Conservation (phyloP, 2,797 vertebrate species). For the Chloroceryle amazona region DNA sequence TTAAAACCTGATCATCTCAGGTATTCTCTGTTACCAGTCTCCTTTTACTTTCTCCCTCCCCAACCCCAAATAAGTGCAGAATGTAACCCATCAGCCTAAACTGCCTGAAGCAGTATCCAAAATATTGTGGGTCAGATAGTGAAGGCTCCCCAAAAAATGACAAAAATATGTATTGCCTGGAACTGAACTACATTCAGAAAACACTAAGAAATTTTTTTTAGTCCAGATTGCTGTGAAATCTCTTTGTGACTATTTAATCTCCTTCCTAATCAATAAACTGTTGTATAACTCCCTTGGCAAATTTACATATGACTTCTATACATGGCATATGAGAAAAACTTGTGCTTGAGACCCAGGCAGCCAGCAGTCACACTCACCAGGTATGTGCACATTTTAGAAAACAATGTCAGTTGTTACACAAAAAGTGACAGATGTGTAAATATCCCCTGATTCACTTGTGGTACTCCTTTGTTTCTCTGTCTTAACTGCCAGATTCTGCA, state of each 20-base stretch:
- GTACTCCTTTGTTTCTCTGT: background rate
- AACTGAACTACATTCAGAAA: background rate
- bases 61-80: background rate
- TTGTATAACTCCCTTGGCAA: background rate
- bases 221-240: background rate
- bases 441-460: background rate
- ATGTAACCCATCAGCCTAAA: background rate
- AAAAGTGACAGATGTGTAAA: background rate
- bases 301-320: background rate
- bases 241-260: background rate
- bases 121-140: background rate
- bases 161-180: constrained; percentile 5
- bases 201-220: constrained; percentile 4
- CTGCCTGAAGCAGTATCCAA: background rate
- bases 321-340: background rate
- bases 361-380: background rate
- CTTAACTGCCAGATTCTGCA: background rate
- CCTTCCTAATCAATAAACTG: background rate
- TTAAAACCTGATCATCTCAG: background rate
- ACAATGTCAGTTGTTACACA: background rate
- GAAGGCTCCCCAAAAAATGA: background rate
- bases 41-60: background rate
- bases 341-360: background rate
- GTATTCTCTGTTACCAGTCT: background rate
- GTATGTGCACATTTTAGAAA: background rate